Conservation (phyloP, 1,140 invertebrate genomes). For the Anastrepha obliqua region DNA sequence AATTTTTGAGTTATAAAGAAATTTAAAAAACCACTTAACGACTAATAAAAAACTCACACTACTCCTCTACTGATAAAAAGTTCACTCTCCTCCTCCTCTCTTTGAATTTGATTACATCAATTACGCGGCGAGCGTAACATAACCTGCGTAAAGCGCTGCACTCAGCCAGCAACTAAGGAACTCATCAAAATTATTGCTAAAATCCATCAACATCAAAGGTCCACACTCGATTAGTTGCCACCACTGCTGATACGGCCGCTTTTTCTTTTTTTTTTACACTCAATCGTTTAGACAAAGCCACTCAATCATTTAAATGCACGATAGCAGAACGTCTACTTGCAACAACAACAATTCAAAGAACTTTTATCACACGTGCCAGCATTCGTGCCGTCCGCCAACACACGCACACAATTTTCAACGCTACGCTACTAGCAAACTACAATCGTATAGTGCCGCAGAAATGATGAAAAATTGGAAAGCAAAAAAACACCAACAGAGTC, state of each 20-base stretch:
- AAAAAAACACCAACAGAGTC: background rate
- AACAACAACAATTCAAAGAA: background rate
- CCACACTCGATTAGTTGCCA: background rate
- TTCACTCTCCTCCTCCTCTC: background rate
- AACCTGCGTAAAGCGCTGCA: background rate
- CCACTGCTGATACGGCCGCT: background rate
- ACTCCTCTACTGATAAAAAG: too few relatives aligned
- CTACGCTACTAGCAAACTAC: background rate
- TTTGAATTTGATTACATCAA: too few relatives aligned
- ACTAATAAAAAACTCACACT: background rate
- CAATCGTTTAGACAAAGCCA: slow-evolving; percentile 38
- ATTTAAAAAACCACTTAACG: too few relatives aligned
- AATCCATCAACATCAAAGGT: slow-evolving; percentile 41
- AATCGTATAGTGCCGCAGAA: background rate
- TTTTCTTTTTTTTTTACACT: background rate
- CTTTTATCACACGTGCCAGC: slow-evolving; percentile 9
- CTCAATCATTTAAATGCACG: slow-evolving; percentile 46
- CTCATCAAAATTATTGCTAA: slow-evolving; percentile 34
- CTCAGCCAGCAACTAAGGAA: slow-evolving; percentile 6
- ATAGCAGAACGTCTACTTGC: background rate
- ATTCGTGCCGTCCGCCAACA: too few relatives aligned
- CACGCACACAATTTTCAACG: background rate
- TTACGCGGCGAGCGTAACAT: background rate
- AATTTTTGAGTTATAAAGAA: too few relatives aligned
- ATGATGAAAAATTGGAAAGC: background rate